These are phyloP conservation scores for Calidris pugnax DNA, from an alignment of 2,113 vertebrate species.

Conservation along the genomic window DNA sequence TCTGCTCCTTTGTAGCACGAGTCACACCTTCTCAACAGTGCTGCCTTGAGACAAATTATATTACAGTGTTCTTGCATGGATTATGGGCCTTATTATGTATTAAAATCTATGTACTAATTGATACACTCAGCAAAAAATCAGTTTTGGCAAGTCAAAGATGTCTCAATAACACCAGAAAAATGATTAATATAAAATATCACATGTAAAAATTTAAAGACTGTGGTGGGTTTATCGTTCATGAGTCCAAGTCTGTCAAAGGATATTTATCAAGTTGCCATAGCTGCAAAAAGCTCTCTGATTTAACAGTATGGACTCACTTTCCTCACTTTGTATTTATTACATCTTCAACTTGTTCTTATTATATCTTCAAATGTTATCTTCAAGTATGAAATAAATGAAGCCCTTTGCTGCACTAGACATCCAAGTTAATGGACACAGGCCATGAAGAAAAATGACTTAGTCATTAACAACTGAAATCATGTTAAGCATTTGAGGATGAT, in stretches of 20 bases:
- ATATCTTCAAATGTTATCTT: neutral
- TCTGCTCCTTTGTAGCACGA: neutral
- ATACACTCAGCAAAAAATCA: neutral
- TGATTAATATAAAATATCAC: neutral
- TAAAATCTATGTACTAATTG: neutral
- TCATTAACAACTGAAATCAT: neutral
- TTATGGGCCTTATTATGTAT: neutral
- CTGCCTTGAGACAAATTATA: neutral
- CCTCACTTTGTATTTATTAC: neutral
- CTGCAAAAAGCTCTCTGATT: neutral
- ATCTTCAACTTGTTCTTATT: neutral
- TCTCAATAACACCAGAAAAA: neutral
- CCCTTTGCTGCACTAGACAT: neutral
- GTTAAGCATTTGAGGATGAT: neutral
- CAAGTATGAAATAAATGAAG: neutral
- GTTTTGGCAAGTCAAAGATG: neutral
- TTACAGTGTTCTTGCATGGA: neutral
- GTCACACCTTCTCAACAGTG: neutral
- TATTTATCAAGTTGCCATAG: neutral
- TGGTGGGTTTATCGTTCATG: neutral
- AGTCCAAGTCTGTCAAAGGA: neutral
- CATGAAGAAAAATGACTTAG: neutral
- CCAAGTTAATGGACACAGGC: neutral
- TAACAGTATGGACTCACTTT: neutral
- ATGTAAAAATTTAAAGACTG: neutral